These are phyloP conservation scores for Sparidentex hasta DNA, from an alignment of 2,797 vertebrate species.

Conservation along the genomic window DNA sequence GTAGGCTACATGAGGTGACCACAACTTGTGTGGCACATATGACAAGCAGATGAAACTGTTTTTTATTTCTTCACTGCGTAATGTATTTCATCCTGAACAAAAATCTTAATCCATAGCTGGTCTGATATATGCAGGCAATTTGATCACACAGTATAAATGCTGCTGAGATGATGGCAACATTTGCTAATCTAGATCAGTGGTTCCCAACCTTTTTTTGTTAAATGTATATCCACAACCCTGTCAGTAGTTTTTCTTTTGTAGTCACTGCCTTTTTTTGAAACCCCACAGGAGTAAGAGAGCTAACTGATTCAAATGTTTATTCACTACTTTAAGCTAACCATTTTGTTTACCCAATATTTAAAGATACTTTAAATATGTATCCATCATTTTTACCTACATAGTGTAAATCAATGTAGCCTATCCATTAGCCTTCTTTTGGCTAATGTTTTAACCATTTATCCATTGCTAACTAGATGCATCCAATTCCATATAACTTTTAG, in stretches of 20 bases:
- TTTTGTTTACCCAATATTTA: not conserved
- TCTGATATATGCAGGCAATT: not conserved
- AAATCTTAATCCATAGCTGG: not conserved
- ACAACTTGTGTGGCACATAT: not conserved
- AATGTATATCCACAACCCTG: not conserved
- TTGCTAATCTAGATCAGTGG: not conserved
- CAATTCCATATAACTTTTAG: not conserved
- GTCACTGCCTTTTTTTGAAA: not conserved
- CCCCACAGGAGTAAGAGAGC: not conserved
- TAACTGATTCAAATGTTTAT: not conserved
- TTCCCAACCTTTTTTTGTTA: constrained; percentile 18
- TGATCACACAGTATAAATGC: constrained; percentile 2
- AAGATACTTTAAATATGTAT: not conserved
- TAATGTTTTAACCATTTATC: not conserved
- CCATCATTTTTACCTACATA: not conserved
- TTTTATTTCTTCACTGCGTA: not conserved
- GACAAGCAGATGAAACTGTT: not conserved
- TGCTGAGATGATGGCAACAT: not conserved
- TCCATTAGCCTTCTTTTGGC: no score
- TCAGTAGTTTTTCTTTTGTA: not conserved
- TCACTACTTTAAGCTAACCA: no score
- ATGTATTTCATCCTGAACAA: not conserved
- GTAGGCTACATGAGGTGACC: no score
- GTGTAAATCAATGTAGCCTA: no score
- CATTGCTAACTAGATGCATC: not conserved